These are phyloP conservation scores for Leptopilina clavipes DNA, from an alignment of 1,140 invertebrate genomes.

Conservation along the genomic window DNA sequence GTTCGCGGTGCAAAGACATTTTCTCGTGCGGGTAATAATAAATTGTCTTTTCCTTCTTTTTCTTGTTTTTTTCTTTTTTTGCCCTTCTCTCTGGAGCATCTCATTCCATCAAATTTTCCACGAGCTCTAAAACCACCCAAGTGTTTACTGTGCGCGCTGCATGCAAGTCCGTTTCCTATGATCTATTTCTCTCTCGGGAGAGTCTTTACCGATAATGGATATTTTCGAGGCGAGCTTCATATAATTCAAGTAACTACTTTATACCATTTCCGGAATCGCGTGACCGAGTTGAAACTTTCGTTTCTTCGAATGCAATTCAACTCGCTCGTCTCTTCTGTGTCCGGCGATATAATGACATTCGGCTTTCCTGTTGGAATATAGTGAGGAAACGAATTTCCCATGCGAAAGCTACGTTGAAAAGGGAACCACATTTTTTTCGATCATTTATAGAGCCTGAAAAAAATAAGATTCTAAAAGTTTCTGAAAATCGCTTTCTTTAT, in stretches of 20 bases:
- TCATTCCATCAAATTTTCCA: neutral
- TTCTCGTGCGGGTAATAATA: slow-evolving; percentile 31
- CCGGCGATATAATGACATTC: neutral
- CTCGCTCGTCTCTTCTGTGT: neutral
- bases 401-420: neutral
- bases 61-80: neutral
- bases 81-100: neutral
- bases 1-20: slow-evolving; percentile 27
- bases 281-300: slow-evolving; percentile 17
- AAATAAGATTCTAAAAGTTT: no score
- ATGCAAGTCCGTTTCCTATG: slow-evolving; percentile 44
- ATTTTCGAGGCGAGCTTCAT: slow-evolving; percentile 49
- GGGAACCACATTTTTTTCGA: neutral
- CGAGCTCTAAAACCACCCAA: slow-evolving; percentile 13
- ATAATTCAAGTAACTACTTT: slow-evolving; percentile 52
- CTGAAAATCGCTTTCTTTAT: neutral
- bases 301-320: neutral
- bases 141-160: slow-evolving; percentile 38
- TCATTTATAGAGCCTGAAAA: no score
- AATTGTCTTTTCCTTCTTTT: slow-evolving; percentile 42
- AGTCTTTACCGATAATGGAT: slow-evolving; percentile 55
- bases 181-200: slow-evolving; percentile 46
- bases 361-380: neutral
- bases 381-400: neutral
- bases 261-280: slow-evolving; percentile 23